These are phyloP conservation scores for Dryobotodes eremita DNA, from an alignment of 2,888 invertebrate genomes.

Conservation along the genomic window DNA sequence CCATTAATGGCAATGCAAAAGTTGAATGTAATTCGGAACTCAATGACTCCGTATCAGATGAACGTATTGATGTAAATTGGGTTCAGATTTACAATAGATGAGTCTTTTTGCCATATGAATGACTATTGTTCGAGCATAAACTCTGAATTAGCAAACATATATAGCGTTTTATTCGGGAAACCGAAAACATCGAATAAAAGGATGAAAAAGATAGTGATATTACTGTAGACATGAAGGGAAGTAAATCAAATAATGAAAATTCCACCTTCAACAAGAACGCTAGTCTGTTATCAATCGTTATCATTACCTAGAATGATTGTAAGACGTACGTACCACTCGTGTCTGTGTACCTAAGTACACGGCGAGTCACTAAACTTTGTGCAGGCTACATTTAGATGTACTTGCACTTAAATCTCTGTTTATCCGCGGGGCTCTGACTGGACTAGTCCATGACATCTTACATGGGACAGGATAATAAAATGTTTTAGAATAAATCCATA, in stretches of 20 bases:
- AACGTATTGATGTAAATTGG: conserved; percentile 15
- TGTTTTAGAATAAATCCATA: conserved; percentile 29
- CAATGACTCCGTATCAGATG: conserved; percentile 21
- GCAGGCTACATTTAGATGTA: conserved; percentile 57
- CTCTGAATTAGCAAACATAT: neutral
- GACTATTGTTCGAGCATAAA: neutral
- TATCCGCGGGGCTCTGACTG: conserved; percentile 37
- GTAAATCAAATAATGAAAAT: conserved; percentile 27
- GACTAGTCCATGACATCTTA: conserved; percentile 49
- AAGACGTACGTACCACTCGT: conserved; percentile 50
- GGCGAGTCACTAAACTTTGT: conserved; percentile 66
- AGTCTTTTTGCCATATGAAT: neutral
- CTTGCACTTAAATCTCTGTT: conserved; percentile 59
- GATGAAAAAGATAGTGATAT: neutral
- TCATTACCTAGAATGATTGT: conserved; percentile 59
- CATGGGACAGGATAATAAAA: conserved; percentile 5
- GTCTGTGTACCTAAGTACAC: conserved; percentile 45
- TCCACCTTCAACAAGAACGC: conserved; percentile 49
- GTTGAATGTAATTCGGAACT: conserved; percentile 19
- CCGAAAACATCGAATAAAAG: neutral
- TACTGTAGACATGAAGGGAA: conserved; percentile 9
- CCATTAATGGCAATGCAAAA: neutral
- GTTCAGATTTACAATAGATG: conserved; percentile 24
- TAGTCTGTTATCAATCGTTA: conserved; percentile 63
- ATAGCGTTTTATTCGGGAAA: neutral